A percentile compares a stretch with the other conserved stretches of the same genome.
Evolutionary conservation across 2,113 vertebrate genomes (phyloP).

Genomic region (Pitta sordida): DNA sequence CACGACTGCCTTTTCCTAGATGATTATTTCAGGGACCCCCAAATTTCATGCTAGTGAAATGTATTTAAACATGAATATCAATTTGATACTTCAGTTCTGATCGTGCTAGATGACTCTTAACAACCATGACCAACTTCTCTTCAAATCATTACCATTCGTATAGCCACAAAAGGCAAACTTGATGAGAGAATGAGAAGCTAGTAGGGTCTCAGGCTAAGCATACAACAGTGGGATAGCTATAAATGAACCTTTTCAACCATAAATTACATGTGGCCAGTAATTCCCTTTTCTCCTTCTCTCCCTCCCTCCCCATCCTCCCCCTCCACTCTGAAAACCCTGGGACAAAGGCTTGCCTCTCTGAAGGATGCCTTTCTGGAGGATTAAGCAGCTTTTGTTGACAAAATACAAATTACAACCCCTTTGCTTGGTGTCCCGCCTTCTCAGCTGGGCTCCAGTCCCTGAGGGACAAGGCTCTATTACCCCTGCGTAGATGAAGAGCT

Average conservation of each 20-base stretch:
- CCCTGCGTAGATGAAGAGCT: slow-evolving; percentile 60
- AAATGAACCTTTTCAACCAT: slow-evolving; percentile 77
- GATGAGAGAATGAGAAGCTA: slow-evolving; percentile 65
- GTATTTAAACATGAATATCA: slow-evolving; percentile 50
- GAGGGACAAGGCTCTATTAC: slow-evolving; percentile 62
- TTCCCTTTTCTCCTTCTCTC: slow-evolving; percentile 59
- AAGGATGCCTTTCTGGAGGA: slow-evolving; percentile 77
- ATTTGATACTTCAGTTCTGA: slow-evolving; percentile 50
- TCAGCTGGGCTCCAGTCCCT: slow-evolving; percentile 67
- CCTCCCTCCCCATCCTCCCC: slow-evolving; percentile 32
- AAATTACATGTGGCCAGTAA: slow-evolving; percentile 75
- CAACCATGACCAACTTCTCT: slow-evolving; percentile 65
- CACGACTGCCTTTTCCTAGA: not conserved
- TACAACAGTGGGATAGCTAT: slow-evolving; percentile 72
- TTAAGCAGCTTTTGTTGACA: slow-evolving; percentile 83
- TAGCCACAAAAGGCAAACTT: slow-evolving; percentile 68
- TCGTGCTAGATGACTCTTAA: slow-evolving; percentile 73
- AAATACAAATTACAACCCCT: slow-evolving; percentile 82
- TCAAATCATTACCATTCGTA: slow-evolving; percentile 60
- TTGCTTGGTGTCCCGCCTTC: slow-evolving; percentile 68
- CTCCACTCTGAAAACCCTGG: slow-evolving; percentile 62
- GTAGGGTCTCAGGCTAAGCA: slow-evolving; percentile 68
- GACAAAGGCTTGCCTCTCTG: slow-evolving; percentile 73
- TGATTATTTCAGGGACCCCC: not conserved
- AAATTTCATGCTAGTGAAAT: slow-evolving; percentile 41